These are phyloP conservation scores for Odontomyia ornata DNA, from an alignment of 2,888 invertebrate genomes.

Conservation along the genomic window DNA sequence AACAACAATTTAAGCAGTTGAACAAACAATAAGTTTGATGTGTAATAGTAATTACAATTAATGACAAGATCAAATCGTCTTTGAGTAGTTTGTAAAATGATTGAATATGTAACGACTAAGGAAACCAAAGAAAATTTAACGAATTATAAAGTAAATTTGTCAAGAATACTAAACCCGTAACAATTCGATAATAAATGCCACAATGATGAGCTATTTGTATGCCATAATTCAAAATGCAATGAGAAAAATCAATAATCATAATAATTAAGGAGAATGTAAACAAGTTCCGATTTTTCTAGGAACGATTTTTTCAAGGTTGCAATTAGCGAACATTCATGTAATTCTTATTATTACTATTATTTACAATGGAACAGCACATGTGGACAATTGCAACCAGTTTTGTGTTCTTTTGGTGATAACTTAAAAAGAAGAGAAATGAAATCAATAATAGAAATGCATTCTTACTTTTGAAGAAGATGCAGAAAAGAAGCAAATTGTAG, in stretches of 20 bases:
- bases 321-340: neutral
- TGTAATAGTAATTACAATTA: constrained; percentile 3
- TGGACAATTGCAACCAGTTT: neutral
- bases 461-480: constrained; percentile 36
- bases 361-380: neutral
- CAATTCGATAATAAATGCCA: constrained; percentile 42
- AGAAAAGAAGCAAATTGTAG: constrained; percentile 22
- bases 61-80: constrained; percentile 48
- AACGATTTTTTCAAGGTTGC: constrained; percentile 24
- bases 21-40: constrained; percentile 30
- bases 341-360: neutral
- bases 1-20: constrained; percentile 33
- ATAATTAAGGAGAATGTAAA: constrained; percentile 42
- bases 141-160: constrained; percentile 42
- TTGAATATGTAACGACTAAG: constrained; percentile 47
- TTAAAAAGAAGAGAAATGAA: neutral
- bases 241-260: constrained; percentile 27
- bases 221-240: constrained; percentile 24
- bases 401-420: neutral
- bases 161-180: neutral
- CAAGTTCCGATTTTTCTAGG: constrained; percentile 46
- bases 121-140: constrained; percentile 41
- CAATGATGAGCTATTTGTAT: constrained; percentile 45
- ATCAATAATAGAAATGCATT: constrained; percentile 42
- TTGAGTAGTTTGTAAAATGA: constrained; percentile 53